Evolutionary conservation across 2,888 invertebrate genomes (phyloP).

Genomic region (Zygaena filipendulae): DNA sequence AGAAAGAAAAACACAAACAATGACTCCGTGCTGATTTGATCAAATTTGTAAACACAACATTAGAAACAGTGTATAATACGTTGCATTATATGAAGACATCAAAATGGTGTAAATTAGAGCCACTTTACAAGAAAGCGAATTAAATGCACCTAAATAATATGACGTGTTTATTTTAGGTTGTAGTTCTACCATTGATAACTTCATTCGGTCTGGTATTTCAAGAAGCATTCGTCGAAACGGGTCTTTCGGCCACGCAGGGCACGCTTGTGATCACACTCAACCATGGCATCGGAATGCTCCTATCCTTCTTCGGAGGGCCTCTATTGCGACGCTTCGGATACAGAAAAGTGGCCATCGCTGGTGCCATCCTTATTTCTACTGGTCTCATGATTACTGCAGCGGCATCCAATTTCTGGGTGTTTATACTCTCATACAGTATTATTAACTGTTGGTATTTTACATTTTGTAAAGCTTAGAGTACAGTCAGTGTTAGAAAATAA

Average conservation of each 20-base stretch:
- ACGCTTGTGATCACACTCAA: constrained; percentile 74
- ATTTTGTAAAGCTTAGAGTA: background rate
- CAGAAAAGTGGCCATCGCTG: constrained; percentile 71
- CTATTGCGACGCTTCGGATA: constrained; percentile 71
- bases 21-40: too few relatives aligned
- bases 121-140: too few relatives aligned
- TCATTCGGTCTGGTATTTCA: constrained; percentile 75
- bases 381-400: constrained; percentile 72
- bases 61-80: too few relatives aligned
- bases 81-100: too few relatives aligned
- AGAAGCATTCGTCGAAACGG: constrained; percentile 67
- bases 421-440: constrained; percentile 74
- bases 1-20: too few relatives aligned
- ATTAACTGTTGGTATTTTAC: constrained; percentile 71
- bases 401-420: constrained; percentile 64
- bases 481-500: too few relatives aligned
- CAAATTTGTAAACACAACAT: too few relatives aligned
- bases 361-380: constrained; percentile 58
- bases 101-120: too few relatives aligned
- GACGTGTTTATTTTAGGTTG: constrained; percentile 54
- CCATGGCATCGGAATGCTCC: constrained; percentile 74
- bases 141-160: too few relatives aligned
- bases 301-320: constrained; percentile 74
- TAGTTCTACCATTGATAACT: constrained; percentile 69
- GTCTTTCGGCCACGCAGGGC: constrained; percentile 69